Conservation (phyloP, 2,888 invertebrate species). For the Leptinotarsa tumamoca region DNA sequence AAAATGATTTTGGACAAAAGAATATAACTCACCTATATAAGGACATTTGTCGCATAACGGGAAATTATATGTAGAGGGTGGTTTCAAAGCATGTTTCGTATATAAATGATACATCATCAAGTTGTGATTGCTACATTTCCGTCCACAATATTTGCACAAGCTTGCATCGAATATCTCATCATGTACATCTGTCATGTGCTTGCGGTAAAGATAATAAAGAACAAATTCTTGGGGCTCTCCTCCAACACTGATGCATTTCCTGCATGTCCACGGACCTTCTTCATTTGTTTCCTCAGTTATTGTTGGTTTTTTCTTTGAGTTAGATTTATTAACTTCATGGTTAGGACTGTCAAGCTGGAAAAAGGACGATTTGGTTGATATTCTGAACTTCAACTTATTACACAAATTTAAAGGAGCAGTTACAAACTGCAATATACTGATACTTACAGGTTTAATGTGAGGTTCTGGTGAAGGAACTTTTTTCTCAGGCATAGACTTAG, state of each 20-base stretch:
- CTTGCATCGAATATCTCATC: conserved; percentile 81
- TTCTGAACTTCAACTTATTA: too few species aligned
- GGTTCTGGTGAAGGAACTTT: conserved; percentile 26
- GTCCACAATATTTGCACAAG: conserved; percentile 88
- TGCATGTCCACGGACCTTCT: conserved; percentile 85
- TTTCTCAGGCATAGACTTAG: conserved; percentile 40
- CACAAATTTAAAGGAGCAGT: neutral
- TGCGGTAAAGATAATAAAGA: conserved; percentile 82
- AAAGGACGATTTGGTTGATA: neutral
- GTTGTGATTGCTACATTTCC: conserved; percentile 79
- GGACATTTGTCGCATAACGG: conserved; percentile 84
- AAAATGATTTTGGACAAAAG: too few species aligned
- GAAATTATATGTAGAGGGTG: conserved; percentile 79
- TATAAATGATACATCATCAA: conserved; percentile 83
- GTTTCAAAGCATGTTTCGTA: conserved; percentile 80
- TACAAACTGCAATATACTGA: neutral
- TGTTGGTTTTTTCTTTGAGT: conserved; percentile 18
- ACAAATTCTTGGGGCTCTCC: conserved; percentile 75
- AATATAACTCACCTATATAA: conserved; percentile 68
- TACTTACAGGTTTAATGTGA: conserved; percentile 32
- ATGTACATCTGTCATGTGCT: conserved; percentile 85
- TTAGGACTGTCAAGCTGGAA: conserved; percentile 7
- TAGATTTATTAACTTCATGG: too few species aligned
- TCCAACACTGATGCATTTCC: conserved; percentile 78
- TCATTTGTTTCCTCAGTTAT: conserved; percentile 58